Percentiles rank a stretch among this genome's conserved stretches.
These are phyloP conservation scores for Gastrophysa polygoni DNA, from an alignment of 2,888 invertebrate genomes.

Conservation along the genomic window DNA sequence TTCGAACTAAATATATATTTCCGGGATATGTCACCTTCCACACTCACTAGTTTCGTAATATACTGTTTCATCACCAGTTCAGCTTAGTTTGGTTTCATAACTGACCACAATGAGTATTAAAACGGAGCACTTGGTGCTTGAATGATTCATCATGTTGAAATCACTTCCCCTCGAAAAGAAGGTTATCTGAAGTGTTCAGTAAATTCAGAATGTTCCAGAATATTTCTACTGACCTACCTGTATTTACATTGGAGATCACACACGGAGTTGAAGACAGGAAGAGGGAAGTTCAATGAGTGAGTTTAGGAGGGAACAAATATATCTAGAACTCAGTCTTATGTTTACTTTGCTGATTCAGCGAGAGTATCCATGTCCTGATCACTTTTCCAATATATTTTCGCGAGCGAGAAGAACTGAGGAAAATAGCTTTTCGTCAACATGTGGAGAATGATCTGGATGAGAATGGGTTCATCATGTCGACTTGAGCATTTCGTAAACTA, in stretches of 20 bases:
- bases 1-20: no score
- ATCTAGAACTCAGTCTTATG: constrained; percentile 5
- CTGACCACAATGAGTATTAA: no score
- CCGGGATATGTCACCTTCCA: no score
- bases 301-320: constrained; percentile 13
- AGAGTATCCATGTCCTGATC: neutral
- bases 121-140: no score
- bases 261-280: constrained; percentile 2
- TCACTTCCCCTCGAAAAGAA: neutral
- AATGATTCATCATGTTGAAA: neutral
- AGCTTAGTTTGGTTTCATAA: no score
- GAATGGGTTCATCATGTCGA: no score
- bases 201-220: constrained; percentile 9
- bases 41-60: no score
- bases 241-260: neutral
- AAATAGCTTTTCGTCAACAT: constrained; percentile 1
- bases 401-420: neutral
- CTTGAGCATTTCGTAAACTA: no score
- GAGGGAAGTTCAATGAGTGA: constrained; percentile 21
- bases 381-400: neutral
- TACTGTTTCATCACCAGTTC: no score
- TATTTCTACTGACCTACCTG: constrained; percentile 11
- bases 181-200: constrained; percentile 9
- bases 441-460: neutral
- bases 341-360: neutral